Base-by-base conservation (phyloP, 2,797 vertebrate species). In the Danio choprae region DNA sequence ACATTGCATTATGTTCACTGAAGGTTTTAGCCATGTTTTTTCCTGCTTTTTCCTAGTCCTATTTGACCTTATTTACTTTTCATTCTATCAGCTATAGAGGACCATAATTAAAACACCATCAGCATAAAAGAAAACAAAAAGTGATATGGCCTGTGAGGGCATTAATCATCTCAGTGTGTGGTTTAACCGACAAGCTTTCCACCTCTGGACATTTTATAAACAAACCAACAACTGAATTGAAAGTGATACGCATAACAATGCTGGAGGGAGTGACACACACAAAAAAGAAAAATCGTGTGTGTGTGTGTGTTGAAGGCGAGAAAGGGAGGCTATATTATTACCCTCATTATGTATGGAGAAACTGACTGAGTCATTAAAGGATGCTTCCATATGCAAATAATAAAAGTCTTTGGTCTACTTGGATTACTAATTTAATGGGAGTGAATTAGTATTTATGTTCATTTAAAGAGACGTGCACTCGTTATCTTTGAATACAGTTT, bases 361-460 rank as follows among this genome's bases (percentile, higher is more conserved):
- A 53, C 74, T 83, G 78, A 85, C 85, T 84, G 82, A 87, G 84
- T 85, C 70, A 87, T 84, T 86, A 85, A 79, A 77, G 58, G 71
- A 53, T 85, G 79, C 72, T 84, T 84, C 81, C 76, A 84, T 86
- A 81, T 87, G 84, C 79, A 86, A 89, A 88, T 86, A 78, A 82
- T 85, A 51, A 76, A 76, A 74, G 67, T 53, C 68, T 36, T 70
- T 64, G 36, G 76, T 43, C 70, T 58, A 84, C 65, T 79, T 84
- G 81, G 44, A 62, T 67, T 76, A 85, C 38, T 70, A 79, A 51
- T 84, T 56, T 84, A 86, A 87, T 84, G 63, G 81, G 87, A 87
- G 80, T 77, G 50, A 76, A 86, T 89, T 87, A 81, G 60, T 84
- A 88, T 86, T 60, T 78, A 73, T 75, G 75, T 74, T 77, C 83